phyloP scores from a whole-genome alignment of 2,797 vertebrate genomes.

The Pangasius sanitwongsei region DNA sequence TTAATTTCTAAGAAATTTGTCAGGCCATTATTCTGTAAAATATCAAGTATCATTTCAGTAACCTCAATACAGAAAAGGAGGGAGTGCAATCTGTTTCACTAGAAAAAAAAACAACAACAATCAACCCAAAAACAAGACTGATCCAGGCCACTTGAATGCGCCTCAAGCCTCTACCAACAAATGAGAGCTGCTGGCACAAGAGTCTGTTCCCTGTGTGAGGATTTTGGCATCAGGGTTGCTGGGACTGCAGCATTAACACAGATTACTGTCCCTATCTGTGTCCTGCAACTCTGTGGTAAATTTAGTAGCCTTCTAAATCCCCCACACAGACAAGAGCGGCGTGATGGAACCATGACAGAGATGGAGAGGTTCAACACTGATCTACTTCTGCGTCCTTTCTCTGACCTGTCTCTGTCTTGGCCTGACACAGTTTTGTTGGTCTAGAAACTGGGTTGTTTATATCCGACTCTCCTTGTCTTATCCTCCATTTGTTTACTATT shows the following conservation, averaged over 20 bases:
- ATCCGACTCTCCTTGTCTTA: not conserved
- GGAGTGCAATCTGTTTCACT: too few relatives aligned
- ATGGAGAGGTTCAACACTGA: conserved; percentile 18
- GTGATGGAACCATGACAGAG: not conserved
- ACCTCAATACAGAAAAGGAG: not conserved
- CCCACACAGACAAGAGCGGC: conserved; percentile 38
- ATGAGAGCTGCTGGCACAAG: conserved; percentile 19
- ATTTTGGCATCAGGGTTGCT: conserved; percentile 26
- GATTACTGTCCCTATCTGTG: conserved; percentile 27
- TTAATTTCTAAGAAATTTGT: not conserved
- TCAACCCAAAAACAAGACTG: conserved; percentile 4
- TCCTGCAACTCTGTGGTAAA: conserved; percentile 25
- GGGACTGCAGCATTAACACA: conserved; percentile 24
- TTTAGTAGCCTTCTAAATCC: conserved; percentile 26
- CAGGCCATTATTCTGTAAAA: not conserved
- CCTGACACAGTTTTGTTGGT: conserved; percentile 30
- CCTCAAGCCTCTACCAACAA: conserved; percentile 24
- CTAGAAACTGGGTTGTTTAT: not conserved
- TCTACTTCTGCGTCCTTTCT: conserved; percentile 42
- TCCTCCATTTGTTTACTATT: conserved; percentile 38
- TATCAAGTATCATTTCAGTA: not conserved
- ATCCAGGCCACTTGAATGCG: conserved; percentile 6
- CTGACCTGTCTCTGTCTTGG: conserved; percentile 11
- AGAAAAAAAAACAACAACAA: not conserved
- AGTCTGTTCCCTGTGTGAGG: not conserved